A percentile compares a stretch with the other conserved stretches of the same genome.
Conservation (phyloP, 2,113 vertebrate genomes). For the Megalops atlanticus region DNA sequence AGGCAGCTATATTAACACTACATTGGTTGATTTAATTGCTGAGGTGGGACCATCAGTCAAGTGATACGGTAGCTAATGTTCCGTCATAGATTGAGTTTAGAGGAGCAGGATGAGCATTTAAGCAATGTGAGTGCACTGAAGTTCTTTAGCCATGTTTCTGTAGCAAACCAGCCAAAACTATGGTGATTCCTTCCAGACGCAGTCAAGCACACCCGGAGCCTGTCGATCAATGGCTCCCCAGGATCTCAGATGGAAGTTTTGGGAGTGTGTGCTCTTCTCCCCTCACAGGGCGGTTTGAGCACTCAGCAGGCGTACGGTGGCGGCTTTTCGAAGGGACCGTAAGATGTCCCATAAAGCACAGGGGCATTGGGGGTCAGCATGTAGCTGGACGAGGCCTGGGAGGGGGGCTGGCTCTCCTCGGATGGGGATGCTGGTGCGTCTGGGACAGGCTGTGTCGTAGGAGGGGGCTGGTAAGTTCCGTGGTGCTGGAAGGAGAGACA, state of each 20-base stretch:
- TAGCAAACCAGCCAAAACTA: no score
- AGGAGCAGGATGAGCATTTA: not conserved
- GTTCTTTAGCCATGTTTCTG: not conserved
- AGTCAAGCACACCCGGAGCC: not conserved
- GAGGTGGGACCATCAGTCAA: not conserved
- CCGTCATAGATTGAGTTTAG: not conserved
- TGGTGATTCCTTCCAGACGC: not conserved
- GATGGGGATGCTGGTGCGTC: constrained; percentile 67
- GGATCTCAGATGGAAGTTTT: not conserved
- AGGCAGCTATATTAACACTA: not conserved
- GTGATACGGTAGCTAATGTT: not conserved
- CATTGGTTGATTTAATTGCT: not conserved
- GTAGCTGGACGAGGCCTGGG: constrained; percentile 73
- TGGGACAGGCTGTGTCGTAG: constrained; percentile 67
- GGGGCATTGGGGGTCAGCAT: constrained; percentile 76
- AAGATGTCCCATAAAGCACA: constrained; percentile 67
- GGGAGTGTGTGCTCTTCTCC: not conserved
- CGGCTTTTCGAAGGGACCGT: constrained; percentile 84
- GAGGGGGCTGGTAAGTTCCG: constrained; percentile 53
- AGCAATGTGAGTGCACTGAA: not conserved
- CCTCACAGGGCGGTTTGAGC: not conserved
- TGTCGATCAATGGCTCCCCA: not conserved
- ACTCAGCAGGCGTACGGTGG: constrained; percentile 85
- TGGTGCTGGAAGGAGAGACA: constrained; percentile 64
- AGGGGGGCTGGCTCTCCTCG: constrained; percentile 74